Evolutionary conservation across 2,888 invertebrate genomes (phyloP), one percentile per base, ranked within the genome.

Genomic region (Gerosis bhagava): DNA sequence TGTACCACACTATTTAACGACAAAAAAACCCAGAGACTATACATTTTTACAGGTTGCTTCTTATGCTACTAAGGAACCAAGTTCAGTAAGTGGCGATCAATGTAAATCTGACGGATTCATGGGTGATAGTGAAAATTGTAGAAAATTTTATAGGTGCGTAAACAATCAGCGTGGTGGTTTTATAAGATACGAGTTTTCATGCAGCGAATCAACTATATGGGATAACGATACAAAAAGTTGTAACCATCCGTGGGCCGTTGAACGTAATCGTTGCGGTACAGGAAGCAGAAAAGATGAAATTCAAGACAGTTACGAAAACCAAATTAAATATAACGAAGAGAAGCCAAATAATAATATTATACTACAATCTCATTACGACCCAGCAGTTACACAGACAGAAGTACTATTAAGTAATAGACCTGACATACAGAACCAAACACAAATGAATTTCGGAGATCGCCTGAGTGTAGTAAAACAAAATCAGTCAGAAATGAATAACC

Each of bases 81-180:
- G 21, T 21, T 28, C 35, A 5, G 55, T 63, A 39, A 53, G 56
- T 17, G 62, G 53, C 31, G 72, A 77, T 50, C 62, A 67, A 39
- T 94, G 94, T 66, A 79, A 73, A n/a, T 71, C 80, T 54, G 93
- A 94, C 69, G 96, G 96, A 36, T 96, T 94, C 66, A 91, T 93
- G 70, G 92, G 93, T 10, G 93, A 96, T 71, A 90, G 88, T 34
- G 83, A 90, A 49, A 91, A 95, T 66, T 96, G 96, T 65, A 91
- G 89, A 22, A 94, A 94, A 70, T 96, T 96, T 82, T 95, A 95
- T 69, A 90, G 95, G 62, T 96, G 96, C 73, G 94, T 95, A 7
- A 83, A 84, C 32, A 91, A 91, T 65, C 92, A 91, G 16, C 78
- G 89, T 32, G 92, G 91, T 49, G 90, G 91, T 5, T 94, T 89